phyloP scores from a whole-genome alignment of 2,797 vertebrate species.

The Pangasius djambal region DNA sequence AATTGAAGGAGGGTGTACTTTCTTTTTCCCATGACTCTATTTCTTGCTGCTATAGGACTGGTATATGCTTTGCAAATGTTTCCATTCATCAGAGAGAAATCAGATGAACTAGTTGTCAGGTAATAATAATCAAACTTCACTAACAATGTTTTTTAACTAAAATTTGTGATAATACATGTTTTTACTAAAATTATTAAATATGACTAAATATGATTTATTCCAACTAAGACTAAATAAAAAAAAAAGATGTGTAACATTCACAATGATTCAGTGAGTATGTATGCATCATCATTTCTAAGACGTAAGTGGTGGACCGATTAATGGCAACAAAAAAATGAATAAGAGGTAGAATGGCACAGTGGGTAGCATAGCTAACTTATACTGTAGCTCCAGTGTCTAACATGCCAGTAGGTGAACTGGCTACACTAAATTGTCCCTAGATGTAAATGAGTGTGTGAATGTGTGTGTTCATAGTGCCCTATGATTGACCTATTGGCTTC shows the following conservation, averaged over 20 bases:
- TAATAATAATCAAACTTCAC: conserved; percentile 5
- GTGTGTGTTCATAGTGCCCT: neutral
- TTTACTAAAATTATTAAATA: neutral
- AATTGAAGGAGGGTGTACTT: neutral
- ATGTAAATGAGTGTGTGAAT: neutral
- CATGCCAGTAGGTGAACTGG: neutral
- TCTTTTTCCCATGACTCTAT: neutral
- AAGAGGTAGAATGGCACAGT: neutral
- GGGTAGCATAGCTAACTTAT: neutral
- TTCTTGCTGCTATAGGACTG: neutral
- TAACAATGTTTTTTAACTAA: neutral
- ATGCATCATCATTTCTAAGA: neutral
- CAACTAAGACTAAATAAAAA: neutral
- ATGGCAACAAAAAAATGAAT: neutral
- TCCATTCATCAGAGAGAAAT: neutral
- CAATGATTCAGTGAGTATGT: neutral
- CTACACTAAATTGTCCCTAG: neutral
- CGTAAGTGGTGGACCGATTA: neutral
- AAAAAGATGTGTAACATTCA: neutral
- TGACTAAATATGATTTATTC: neutral
- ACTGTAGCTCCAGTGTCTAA: neutral
- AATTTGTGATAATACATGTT: neutral
- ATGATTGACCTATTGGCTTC: neutral
- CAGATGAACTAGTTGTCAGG: neutral
- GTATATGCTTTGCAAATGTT: neutral